These are phyloP conservation scores for Cephus spinipes DNA, from an alignment of 2,888 invertebrate genomes.

Conservation along the genomic window DNA sequence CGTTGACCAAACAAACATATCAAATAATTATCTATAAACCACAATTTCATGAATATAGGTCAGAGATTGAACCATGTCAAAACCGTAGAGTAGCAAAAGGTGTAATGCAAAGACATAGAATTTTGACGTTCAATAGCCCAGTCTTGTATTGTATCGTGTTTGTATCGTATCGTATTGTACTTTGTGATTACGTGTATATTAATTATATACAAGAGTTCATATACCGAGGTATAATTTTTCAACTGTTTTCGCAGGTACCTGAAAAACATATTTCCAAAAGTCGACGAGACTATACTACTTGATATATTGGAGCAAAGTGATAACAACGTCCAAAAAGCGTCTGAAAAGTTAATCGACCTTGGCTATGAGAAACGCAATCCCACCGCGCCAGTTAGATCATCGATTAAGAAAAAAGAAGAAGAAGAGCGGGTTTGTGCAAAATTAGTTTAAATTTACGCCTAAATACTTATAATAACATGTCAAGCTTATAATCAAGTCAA, in stretches of 20 bases:
- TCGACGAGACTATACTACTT: slow-evolving; percentile 87
- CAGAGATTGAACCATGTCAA: slow-evolving; percentile 12
- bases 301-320: slow-evolving; percentile 88
- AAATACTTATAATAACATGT: not conserved
- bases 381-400: slow-evolving; percentile 70
- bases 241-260: slow-evolving; percentile 76
- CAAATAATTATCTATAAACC: too few relatives aligned
- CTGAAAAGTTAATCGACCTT: slow-evolving; percentile 82
- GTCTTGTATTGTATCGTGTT: slow-evolving; percentile 10
- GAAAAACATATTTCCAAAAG: slow-evolving; percentile 91
- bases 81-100: slow-evolving; percentile 13
- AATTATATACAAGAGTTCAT: not conserved
- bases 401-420: slow-evolving; percentile 67
- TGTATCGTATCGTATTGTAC: slow-evolving; percentile 12
- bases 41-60: too few relatives aligned
- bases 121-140: slow-evolving; percentile 12
- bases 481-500: not conserved
- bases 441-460: not conserved
- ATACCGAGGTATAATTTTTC: not conserved
- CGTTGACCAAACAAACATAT: not conserved
- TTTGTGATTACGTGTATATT: slow-evolving; percentile 5
- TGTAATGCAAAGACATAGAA: slow-evolving; percentile 8
- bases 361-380: slow-evolving; percentile 84
- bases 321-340: slow-evolving; percentile 90
- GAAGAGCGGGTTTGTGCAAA: slow-evolving; percentile 39